Percentiles rank a stretch among this genome's conserved stretches.
phyloP scores from a whole-genome alignment of 2,888 invertebrate genomes.

The Ophion obscuratus region DNA sequence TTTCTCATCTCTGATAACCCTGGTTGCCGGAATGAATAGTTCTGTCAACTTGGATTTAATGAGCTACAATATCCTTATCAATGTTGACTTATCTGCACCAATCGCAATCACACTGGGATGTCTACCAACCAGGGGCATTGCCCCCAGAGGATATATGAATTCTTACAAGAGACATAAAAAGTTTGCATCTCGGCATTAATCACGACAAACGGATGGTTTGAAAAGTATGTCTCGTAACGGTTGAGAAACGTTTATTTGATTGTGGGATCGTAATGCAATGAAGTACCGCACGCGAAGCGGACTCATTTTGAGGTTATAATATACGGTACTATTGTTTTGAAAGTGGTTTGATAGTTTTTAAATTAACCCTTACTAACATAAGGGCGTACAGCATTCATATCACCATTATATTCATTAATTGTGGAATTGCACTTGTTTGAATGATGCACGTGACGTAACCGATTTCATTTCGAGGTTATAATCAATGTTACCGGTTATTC shows the following conservation, averaged over 20 bases:
- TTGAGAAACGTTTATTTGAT: background rate
- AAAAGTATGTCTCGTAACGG: background rate
- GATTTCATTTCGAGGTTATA: conserved; percentile 43
- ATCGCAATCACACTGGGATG: background rate
- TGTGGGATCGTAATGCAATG: background rate
- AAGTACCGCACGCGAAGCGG: background rate
- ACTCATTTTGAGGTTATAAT: background rate
- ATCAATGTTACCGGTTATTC: conserved; percentile 4
- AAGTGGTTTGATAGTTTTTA: background rate
- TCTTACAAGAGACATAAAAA: background rate
- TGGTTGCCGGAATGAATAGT: background rate
- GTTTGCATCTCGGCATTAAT: background rate
- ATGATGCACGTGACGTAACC: background rate
- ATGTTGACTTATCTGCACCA: background rate
- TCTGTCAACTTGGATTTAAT: background rate
- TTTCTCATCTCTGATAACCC: background rate
- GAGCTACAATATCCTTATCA: background rate
- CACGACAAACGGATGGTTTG: background rate
- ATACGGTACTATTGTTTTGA: background rate
- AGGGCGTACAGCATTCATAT: background rate
- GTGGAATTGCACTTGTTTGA: background rate
- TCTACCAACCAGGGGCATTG: background rate
- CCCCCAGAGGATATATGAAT: background rate
- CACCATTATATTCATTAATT: background rate
- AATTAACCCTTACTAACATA: background rate